Evolutionary conservation across 2,888 invertebrate genomes (phyloP), one percentile per base, ranked within the genome.

Genomic region (Galeruca laticollis): DNA sequence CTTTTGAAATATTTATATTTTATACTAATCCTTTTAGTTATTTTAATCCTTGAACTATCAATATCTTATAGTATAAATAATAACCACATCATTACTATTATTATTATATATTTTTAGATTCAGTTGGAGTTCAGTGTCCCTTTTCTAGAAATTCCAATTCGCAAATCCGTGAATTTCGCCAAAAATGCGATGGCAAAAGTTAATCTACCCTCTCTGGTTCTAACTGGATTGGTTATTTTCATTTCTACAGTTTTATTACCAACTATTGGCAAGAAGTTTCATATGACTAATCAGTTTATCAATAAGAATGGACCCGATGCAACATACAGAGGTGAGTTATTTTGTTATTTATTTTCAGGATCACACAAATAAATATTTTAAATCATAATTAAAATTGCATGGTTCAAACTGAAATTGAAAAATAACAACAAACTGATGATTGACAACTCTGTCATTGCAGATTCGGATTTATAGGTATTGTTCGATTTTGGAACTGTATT

Each of bases 101-200:
- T n/a, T 43, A 6, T 43, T 26, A 26, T 26, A 5, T 26, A 26
- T 62, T 69, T 77, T 37, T 83, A 93, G 93, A 85, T 92, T 43
- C 89, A 90, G 73, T 84, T 92, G 80, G 89, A 91, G 47, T 89
- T 93, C 72, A 86, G 88, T 0, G 87, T 92, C 33, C 92, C 93
- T 0, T 92, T 93, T 75, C 78, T 92, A 21, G 86, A 88, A n/a
- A 90, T 92, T 76, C 92, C 93, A 0, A 84, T 91, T 5, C 87
- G 88, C 74, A 88, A 87, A 73, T 86, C 88, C 0, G 79, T 87
- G 66, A 84, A 88, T 15, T 79, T 84, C 0, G 84, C 86, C 1
- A 80, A 84, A 69, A 84, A 84, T 20, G 88, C 91, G 0, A 78
- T 89, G 8, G 86, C 91, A 9, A 91, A 91, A 76, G 81, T 93